These are phyloP conservation scores for Mormyrops boulengeri DNA, from an alignment of 2,797 vertebrate genomes.

Conservation along the genomic window DNA sequence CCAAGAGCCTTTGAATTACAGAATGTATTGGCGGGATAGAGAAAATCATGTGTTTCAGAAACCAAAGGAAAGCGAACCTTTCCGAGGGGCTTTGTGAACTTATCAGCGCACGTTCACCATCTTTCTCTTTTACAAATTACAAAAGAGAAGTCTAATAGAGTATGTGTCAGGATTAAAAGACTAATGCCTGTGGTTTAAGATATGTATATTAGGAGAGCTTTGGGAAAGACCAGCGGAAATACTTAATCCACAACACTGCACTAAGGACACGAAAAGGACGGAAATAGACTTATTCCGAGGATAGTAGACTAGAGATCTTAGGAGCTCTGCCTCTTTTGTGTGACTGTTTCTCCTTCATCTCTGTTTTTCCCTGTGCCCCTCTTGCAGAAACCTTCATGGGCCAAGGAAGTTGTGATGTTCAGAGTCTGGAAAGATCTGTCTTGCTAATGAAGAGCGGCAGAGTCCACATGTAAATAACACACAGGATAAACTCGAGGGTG, in stretches of 20 bases:
- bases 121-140: slow-evolving; percentile 25
- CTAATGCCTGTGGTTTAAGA: slow-evolving; percentile 27
- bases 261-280: slow-evolving; percentile 12
- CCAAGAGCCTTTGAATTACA: not conserved
- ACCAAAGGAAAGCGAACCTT: slow-evolving; percentile 12
- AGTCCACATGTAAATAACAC: not conserved
- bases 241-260: slow-evolving; percentile 14
- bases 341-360: not conserved
- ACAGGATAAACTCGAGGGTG: not conserved
- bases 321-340: not conserved
- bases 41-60: slow-evolving; percentile 1
- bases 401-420: not conserved
- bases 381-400: not conserved
- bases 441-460: not conserved
- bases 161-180: slow-evolving; percentile 19
- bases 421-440: not conserved
- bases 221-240: slow-evolving; percentile 21
- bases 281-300: slow-evolving; percentile 13
- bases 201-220: slow-evolving; percentile 11
- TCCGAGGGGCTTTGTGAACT: slow-evolving; percentile 10
- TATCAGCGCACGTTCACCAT: slow-evolving; percentile 19
- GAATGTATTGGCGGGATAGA: slow-evolving; percentile 8
- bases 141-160: slow-evolving; percentile 21
- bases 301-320: not conserved
- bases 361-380: not conserved